phyloP scores from a whole-genome alignment of 2,113 vertebrate species.

The Hydrochoerus hydrochaeris region DNA sequence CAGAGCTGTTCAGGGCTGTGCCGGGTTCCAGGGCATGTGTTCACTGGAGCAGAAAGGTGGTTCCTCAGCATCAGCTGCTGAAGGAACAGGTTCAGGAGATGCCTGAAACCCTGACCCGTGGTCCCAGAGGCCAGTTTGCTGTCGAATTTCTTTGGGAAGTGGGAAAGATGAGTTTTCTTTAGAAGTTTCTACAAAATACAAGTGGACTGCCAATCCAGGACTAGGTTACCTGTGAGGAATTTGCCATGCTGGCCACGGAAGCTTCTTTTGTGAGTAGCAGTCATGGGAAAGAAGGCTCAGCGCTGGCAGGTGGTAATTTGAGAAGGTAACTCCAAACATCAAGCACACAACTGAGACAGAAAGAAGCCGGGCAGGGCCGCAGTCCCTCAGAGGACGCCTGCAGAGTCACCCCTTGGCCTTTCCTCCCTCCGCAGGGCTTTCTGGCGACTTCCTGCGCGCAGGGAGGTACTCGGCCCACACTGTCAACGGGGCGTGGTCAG shows the following conservation, averaged over 20 bases:
- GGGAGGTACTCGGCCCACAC: constrained; percentile 92
- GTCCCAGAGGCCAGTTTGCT: not conserved
- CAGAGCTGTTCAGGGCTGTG: too few relatives aligned
- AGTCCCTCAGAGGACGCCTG: accelerated
- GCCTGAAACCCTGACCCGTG: accelerated
- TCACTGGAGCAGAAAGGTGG: not conserved
- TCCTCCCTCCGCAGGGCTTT: constrained; percentile 76
- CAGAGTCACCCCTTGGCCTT: not conserved
- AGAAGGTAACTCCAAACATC: not conserved
- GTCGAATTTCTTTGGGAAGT: not conserved
- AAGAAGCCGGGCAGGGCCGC: accelerated
- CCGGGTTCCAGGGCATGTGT: accelerated
- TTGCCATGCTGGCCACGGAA: not conserved
- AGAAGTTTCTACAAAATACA: not conserved
- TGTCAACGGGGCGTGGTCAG: constrained; percentile 95
- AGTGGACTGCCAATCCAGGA: not conserved
- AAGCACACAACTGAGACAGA: too few relatives aligned
- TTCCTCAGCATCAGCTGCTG: not conserved
- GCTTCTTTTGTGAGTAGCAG: not conserved
- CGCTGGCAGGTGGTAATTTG: not conserved
- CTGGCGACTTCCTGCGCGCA: constrained; percentile 93
- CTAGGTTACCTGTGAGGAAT: too few relatives aligned
- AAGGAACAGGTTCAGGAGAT: not conserved
- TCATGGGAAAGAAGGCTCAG: not conserved
- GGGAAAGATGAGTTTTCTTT: not conserved